Evolutionary conservation across 1,140 invertebrate species (phyloP).

Genomic region (Drosophila kohkoa): DNA sequence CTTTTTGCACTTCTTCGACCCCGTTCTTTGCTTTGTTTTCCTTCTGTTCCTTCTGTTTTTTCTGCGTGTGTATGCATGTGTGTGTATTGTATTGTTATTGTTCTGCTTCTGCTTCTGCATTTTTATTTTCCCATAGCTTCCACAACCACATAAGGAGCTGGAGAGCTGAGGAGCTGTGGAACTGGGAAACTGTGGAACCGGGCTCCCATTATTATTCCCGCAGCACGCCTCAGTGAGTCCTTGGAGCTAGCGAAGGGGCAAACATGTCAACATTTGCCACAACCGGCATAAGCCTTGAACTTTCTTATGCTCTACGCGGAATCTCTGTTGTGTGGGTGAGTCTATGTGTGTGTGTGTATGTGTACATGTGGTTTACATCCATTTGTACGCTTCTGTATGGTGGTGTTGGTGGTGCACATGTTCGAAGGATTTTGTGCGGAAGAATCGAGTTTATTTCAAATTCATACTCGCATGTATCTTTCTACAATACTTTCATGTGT

Average conservation of each 20-base stretch:
- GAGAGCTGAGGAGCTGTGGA: conserved; percentile 3
- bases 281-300: conserved; percentile 56
- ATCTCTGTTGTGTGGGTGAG: neutral
- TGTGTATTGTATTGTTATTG: conserved; percentile 15
- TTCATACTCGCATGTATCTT: conserved; percentile 49
- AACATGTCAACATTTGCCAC: conserved; percentile 65
- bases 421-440: conserved; percentile 54
- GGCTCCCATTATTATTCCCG: conserved; percentile 62
- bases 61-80: neutral
- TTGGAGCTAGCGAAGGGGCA: conserved; percentile 44
- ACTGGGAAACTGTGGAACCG: conserved; percentile 23
- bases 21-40: conserved; percentile 26
- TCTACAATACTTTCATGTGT: conserved; percentile 15
- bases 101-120: conserved; percentile 35
- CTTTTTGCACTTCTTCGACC: neutral
- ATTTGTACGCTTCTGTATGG: conserved; percentile 7
- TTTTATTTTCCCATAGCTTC: conserved; percentile 41
- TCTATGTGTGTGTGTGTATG: neutral
- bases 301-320: conserved; percentile 36
- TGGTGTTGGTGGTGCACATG: conserved; percentile 34
- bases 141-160: conserved; percentile 17
- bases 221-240: conserved; percentile 56
- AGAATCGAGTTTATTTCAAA: conserved; percentile 60
- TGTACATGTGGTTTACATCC: conserved; percentile 23
- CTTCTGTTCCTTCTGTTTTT: conserved; percentile 17